Evolutionary conservation across 1,140 invertebrate species (phyloP).

Genomic region (Drosophila melanogaster): Release_6_plus_ISO1_MT NT_033779.5:11554501-11555000

Average conservation of each 20-base stretch:
- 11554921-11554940: slow-evolving; percentile 72
- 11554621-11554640: slow-evolving; percentile 25
- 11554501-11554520: background rate
- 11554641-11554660: slow-evolving; percentile 9
- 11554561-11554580: slow-evolving; percentile 23
- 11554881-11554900: slow-evolving; percentile 32
- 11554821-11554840: slow-evolving; percentile 76
- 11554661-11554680: background rate
- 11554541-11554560: slow-evolving; percentile 27
- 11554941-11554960: slow-evolving; percentile 77
- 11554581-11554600: slow-evolving; percentile 46
- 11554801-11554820: slow-evolving; percentile 45
- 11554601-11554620: slow-evolving; percentile 44
- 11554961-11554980: slow-evolving; percentile 78
- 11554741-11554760: slow-evolving; percentile 53
- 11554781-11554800: slow-evolving; percentile 77
- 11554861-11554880: slow-evolving; percentile 62
- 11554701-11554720: slow-evolving; percentile 36
- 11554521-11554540: slow-evolving; percentile 2
- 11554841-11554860: slow-evolving; percentile 70
- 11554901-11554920: slow-evolving; percentile 61
- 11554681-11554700: slow-evolving; percentile 33
- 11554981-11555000: slow-evolving; percentile 68
- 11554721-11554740: slow-evolving; percentile 59
- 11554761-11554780: slow-evolving; percentile 69